Conservation (phyloP, 2,797 vertebrate species). For the Molothrus aeneus region DNA sequence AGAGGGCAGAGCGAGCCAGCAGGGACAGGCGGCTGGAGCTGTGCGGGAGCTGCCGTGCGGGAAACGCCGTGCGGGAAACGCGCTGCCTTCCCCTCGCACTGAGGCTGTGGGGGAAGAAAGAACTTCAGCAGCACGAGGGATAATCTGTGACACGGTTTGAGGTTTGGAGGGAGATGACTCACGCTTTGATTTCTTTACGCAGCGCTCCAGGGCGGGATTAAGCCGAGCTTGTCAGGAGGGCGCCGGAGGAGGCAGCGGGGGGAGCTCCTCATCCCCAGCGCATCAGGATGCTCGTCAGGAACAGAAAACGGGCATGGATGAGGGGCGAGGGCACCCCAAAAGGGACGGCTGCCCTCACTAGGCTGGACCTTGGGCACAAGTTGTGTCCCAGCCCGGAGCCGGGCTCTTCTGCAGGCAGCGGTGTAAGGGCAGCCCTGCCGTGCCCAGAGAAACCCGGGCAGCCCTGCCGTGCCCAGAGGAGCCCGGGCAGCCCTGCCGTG, state of each 20-base stretch:
- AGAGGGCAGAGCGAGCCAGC: not conserved
- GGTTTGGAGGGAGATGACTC: conserved; percentile 22
- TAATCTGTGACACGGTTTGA: not conserved
- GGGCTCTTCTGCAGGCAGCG: not conserved
- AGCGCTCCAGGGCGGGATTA: conserved; percentile 22
- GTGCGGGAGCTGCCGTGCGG: not conserved
- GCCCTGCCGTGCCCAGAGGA: no score
- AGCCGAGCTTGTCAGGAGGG: not conserved
- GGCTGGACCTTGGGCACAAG: not conserved
- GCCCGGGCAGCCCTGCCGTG: no score
- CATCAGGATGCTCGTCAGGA: not conserved
- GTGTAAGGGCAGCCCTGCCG: no score
- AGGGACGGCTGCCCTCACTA: not conserved
- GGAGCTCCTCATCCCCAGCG: not conserved
- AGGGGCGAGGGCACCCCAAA: not conserved
- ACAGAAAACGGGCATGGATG: fast-evolving
- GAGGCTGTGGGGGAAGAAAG: not conserved
- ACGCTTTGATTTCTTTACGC: not conserved
- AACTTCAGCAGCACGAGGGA: not conserved
- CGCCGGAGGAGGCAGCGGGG: not conserved
- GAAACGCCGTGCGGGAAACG: not conserved
- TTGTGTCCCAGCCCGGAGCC: fast-evolving
- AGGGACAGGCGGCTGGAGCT: not conserved
- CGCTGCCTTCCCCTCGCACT: not conserved
- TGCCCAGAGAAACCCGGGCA: no score